These are phyloP conservation scores for Anolis carolinensis DNA, from an alignment of 2,113 vertebrate genomes.

Conservation along the genomic window DNA sequence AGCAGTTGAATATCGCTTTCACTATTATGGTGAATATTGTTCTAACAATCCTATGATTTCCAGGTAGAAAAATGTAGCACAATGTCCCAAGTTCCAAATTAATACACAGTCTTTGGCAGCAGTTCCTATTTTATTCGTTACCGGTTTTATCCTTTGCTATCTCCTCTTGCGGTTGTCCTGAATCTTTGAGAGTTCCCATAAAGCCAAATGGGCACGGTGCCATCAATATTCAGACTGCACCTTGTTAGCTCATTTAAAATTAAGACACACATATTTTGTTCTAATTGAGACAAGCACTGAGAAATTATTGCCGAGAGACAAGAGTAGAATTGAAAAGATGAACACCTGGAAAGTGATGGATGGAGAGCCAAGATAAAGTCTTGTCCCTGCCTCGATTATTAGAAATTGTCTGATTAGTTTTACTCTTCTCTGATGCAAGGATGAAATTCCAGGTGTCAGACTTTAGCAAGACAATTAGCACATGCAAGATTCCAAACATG, in stretches of 20 bases:
- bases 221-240: neutral
- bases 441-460: conserved; percentile 25
- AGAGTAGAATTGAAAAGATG: conserved; percentile 14
- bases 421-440: conserved; percentile 19
- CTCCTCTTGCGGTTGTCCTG: neutral
- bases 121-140: neutral
- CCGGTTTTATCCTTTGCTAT: neutral
- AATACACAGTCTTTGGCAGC: neutral
- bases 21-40: too few species aligned
- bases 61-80: too few species aligned
- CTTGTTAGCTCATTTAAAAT: conserved; percentile 24
- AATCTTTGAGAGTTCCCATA: neutral
- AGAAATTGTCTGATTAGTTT: conserved; percentile 37
- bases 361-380: conserved; percentile 26
- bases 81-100: too few species aligned
- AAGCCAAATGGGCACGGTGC: neutral
- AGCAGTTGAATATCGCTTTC: too few species aligned
- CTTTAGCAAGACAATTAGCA: conserved; percentile 11
- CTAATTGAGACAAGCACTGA: conserved; percentile 17
- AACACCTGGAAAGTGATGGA: conserved; percentile 25
- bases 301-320: conserved; percentile 17
- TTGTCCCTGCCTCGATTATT: conserved; percentile 28
- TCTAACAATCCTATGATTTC: too few species aligned
- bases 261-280: neutral
- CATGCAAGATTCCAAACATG: conserved; percentile 15